A percentile compares a stretch with the other conserved stretches of the same genome.
phyloP scores from a whole-genome alignment of 2,888 invertebrate genomes.

The Lasius platythorax region DNA sequence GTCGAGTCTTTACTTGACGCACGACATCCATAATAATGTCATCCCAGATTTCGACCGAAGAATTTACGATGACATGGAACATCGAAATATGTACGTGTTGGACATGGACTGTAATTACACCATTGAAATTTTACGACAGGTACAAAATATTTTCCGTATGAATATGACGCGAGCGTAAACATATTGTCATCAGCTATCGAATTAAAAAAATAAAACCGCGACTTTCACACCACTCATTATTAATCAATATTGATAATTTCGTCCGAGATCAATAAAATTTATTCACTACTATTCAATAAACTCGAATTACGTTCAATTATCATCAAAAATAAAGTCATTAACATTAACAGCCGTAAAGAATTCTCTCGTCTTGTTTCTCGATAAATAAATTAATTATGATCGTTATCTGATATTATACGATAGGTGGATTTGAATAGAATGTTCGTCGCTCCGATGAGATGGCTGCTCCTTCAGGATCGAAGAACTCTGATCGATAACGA shows the following conservation, averaged over 20 bases:
- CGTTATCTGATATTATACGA: neutral
- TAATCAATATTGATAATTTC: neutral
- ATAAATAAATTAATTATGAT: neutral
- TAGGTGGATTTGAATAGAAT: conserved; percentile 76
- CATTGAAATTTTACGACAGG: conserved; percentile 71
- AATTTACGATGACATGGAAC: conserved; percentile 56
- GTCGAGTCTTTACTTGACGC: conserved; percentile 71
- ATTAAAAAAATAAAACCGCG: neutral
- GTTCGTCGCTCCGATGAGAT: conserved; percentile 78
- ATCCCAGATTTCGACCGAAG: conserved; percentile 55
- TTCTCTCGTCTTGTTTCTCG: neutral
- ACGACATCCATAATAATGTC: conserved; percentile 61
- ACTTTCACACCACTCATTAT: neutral
- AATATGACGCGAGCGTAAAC: neutral
- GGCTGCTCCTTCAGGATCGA: conserved; percentile 78
- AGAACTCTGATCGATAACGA: neutral
- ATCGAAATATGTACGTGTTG: conserved; percentile 73
- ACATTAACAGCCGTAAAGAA: neutral
- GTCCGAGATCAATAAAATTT: neutral
- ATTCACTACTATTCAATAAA: neutral
- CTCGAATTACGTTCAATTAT: neutral
- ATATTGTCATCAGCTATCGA: neutral
- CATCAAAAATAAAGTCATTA: neutral
- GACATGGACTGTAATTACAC: conserved; percentile 77
- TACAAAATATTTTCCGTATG: conserved; percentile 35